phyloP scores from a whole-genome alignment of 2,888 invertebrate species.

The Helleia helle region DNA sequence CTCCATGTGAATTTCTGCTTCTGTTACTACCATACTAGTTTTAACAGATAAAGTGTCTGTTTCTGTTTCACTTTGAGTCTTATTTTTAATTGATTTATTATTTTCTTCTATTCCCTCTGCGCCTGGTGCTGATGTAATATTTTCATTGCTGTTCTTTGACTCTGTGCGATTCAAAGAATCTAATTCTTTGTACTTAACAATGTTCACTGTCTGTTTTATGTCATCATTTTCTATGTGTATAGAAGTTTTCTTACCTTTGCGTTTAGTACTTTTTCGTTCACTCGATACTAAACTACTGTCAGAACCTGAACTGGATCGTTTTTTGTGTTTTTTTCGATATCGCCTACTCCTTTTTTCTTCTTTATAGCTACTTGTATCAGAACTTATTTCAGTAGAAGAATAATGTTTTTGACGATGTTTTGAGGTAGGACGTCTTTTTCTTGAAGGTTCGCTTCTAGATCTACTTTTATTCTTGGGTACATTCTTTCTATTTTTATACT shows the following conservation, averaged over 20 bases:
- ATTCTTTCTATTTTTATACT: slow-evolving; percentile 34
- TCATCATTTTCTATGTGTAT: slow-evolving; percentile 60
- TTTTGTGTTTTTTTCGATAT: slow-evolving; percentile 51
- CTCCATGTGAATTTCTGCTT: slow-evolving; percentile 70
- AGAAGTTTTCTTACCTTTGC: slow-evolving; percentile 61
- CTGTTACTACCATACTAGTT: slow-evolving; percentile 65
- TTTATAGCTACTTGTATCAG: slow-evolving; percentile 43
- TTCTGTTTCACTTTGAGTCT: slow-evolving; percentile 59
- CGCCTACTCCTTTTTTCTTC: slow-evolving; percentile 56
- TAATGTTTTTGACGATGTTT: slow-evolving; percentile 42
- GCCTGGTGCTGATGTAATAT: slow-evolving; percentile 19
- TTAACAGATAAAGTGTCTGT: slow-evolving; percentile 62
- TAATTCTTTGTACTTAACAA: slow-evolving; percentile 51
- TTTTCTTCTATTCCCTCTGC: slow-evolving; percentile 36
- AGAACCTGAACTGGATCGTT: slow-evolving; percentile 54
- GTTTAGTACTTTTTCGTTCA: slow-evolving; percentile 52
- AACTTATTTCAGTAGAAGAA: slow-evolving; percentile 14
- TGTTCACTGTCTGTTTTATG: slow-evolving; percentile 61
- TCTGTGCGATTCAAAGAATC: slow-evolving; percentile 24
- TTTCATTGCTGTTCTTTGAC: slow-evolving; percentile 22
- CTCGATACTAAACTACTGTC: slow-evolving; percentile 60
- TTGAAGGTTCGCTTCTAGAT: slow-evolving; percentile 23
- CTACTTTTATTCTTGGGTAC: slow-evolving; percentile 44
- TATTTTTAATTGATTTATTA: slow-evolving; percentile 35
- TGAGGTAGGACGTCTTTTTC: slow-evolving; percentile 43